Conservation (phyloP, 2,888 invertebrate genomes). For the Oeneis ivallda region DNA sequence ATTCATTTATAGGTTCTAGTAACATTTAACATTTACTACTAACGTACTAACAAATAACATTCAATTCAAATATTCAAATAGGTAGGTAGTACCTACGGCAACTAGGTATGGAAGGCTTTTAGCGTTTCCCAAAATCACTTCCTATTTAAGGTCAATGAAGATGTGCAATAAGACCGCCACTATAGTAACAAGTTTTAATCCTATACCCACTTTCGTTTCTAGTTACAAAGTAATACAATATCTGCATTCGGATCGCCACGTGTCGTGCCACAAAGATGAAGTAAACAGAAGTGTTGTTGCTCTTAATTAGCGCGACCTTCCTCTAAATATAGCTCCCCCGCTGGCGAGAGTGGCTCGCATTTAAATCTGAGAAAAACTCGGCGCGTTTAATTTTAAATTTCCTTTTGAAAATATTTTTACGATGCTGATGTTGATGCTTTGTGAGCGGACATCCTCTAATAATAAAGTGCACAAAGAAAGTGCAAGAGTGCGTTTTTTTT, state of each 20-base stretch:
- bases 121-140: no score
- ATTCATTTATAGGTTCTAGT: no score
- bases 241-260: background rate
- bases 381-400: constrained; percentile 11
- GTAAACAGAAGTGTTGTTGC: constrained; percentile 20
- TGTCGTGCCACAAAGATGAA: background rate
- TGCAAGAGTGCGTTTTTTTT: background rate
- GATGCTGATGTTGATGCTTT: background rate
- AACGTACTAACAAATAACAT: no score
- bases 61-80: no score
- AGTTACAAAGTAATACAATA: no score
- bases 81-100: no score
- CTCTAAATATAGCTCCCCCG: constrained; percentile 17
- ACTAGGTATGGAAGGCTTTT: no score
- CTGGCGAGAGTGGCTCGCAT: background rate
- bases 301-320: constrained; percentile 21
- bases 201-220: no score
- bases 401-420: constrained; percentile 18
- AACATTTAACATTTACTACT: no score
- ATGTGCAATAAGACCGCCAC: no score
- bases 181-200: no score
- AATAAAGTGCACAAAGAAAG: background rate
- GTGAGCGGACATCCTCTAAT: constrained; percentile 6
- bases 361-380: constrained; percentile 11
- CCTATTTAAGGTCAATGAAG: no score